A percentile compares a stretch with the other conserved stretches of the same genome.
Conservation (phyloP, 1,140 invertebrate genomes). For the Adoxophyes honmai region DNA sequence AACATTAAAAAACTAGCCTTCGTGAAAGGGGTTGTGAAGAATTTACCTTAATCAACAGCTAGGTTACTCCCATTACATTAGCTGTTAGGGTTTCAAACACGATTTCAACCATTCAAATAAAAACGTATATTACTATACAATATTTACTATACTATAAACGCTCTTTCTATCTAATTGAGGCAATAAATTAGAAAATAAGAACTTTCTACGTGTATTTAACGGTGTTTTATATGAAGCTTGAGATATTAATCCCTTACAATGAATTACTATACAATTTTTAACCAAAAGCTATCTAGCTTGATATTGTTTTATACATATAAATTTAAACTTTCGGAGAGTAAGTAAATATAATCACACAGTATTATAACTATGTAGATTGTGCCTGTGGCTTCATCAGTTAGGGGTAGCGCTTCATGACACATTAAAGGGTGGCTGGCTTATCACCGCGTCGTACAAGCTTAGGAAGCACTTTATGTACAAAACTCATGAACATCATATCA, state of each 20-base stretch:
- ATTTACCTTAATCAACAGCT: conserved; percentile 24
- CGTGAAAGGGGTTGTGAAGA: conserved; percentile 33
- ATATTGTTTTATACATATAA: conserved; percentile 26
- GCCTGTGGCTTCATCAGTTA: conserved; percentile 20
- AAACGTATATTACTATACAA: conserved; percentile 27
- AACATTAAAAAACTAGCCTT: neutral
- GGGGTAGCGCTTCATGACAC: neutral
- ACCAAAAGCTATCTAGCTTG: conserved; percentile 29
- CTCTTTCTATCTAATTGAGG: conserved; percentile 44
- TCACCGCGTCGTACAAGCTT: conserved; percentile 14
- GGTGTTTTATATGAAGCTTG: conserved; percentile 51
- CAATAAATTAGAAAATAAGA: conserved; percentile 55
- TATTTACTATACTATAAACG: conserved; percentile 25
- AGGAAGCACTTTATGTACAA: conserved; percentile 49
- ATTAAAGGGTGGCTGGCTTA: conserved; percentile 4
- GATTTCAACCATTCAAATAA: conserved; percentile 6
- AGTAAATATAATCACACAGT: conserved; percentile 24
- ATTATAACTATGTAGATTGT: conserved; percentile 22
- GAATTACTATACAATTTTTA: conserved; percentile 37
- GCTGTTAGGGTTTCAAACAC: neutral
- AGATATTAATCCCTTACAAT: conserved; percentile 30
- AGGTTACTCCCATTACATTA: conserved; percentile 18
- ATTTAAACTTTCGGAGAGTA: conserved; percentile 17
- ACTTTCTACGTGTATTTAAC: conserved; percentile 39
- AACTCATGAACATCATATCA: conserved; percentile 64